phyloP scores from a whole-genome alignment of 2,797 vertebrate species.

The Hippoglossus hippoglossus region DNA sequence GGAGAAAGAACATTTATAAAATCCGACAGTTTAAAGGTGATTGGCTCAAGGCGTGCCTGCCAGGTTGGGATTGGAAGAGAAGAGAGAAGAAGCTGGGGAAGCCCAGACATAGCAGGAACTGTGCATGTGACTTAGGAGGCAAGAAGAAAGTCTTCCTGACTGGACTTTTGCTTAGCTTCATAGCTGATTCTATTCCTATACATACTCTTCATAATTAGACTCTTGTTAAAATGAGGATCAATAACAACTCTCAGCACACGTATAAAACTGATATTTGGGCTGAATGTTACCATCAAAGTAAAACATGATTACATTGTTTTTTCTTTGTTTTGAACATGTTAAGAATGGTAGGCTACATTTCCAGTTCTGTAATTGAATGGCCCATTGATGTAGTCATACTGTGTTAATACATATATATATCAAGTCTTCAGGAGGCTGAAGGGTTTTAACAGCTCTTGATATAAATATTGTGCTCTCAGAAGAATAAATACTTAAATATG shows the following conservation, averaged over 20 bases:
- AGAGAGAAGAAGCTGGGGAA: no score
- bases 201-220: constrained; percentile 2
- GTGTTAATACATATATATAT: constrained; percentile 1
- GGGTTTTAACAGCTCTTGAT: constrained; percentile 20
- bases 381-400: constrained; percentile 20
- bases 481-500: no score
- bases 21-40: no score
- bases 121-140: no score
- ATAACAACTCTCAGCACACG: not conserved
- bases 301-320: not conserved
- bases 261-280: no score
- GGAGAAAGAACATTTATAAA: no score
- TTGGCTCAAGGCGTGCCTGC: no score
- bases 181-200: not conserved
- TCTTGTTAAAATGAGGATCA: not conserved
- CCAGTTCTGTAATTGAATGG: not conserved
- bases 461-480: not conserved
- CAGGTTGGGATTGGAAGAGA: no score
- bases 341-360: not conserved
- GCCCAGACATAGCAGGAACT: no score
- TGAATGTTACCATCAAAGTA: not conserved
- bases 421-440: constrained; percentile 3
- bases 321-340: not conserved
- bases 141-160: no score
- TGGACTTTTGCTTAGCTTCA: no score